Evolutionary conservation across 1,140 invertebrate species (phyloP).

Genomic region (Hylaeus volcanicus): DNA sequence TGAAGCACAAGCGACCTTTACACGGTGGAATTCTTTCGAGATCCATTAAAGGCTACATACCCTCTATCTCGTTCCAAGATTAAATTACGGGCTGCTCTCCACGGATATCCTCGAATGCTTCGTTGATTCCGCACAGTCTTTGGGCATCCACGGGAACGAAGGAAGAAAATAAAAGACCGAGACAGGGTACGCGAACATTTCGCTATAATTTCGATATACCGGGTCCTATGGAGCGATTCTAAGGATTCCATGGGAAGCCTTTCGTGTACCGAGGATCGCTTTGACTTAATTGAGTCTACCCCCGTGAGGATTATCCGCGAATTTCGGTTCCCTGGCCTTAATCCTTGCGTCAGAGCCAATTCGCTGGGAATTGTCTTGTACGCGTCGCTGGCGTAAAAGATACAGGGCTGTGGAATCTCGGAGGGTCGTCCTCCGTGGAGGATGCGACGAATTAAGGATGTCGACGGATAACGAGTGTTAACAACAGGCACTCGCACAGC

Average conservation of each 20-base stretch:
- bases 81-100: constrained; percentile 11
- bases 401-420: neutral
- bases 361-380: constrained; percentile 27
- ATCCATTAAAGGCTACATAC: constrained; percentile 25
- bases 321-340: constrained; percentile 44
- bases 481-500: too few species aligned
- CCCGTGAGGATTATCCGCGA: constrained; percentile 47
- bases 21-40: constrained; percentile 21
- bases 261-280: constrained; percentile 13
- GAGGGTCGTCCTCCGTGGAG: neutral
- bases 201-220: constrained; percentile 16
- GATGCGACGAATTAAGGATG: constrained; percentile 11
- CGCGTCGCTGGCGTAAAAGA: constrained; percentile 20
- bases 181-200: neutral
- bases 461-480: neutral
- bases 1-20: neutral
- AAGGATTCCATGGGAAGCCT: constrained; percentile 44
- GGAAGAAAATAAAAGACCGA: neutral
- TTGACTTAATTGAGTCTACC: constrained; percentile 57
- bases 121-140: neutral
- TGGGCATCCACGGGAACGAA: neutral
- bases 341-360: constrained; percentile 53
- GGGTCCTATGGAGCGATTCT: constrained; percentile 23
- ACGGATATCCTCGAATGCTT: constrained; percentile 9
- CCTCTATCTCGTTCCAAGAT: constrained; percentile 13